Evolutionary conservation across 2,113 vertebrate genomes (phyloP).

Genomic region (Megaleporinus macrocephalus): DNA sequence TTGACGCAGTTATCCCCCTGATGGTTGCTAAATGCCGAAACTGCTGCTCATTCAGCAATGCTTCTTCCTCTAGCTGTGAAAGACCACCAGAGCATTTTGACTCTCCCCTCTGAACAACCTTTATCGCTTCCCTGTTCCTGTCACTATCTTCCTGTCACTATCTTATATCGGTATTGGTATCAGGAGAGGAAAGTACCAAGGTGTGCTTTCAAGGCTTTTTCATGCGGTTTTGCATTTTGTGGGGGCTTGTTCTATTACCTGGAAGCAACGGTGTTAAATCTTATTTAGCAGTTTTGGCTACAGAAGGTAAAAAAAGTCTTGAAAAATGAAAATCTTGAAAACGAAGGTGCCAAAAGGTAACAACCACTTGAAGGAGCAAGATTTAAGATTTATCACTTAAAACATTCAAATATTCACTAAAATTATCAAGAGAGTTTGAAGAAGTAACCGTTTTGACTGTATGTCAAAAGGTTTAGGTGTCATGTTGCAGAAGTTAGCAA

Average conservation of each 20-base stretch:
- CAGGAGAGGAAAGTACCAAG: neutral
- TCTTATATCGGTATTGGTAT: neutral
- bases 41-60: constrained; percentile 1
- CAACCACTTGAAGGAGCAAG: no score
- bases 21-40: neutral
- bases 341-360: no score
- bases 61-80: neutral
- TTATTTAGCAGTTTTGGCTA: neutral
- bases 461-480: no score
- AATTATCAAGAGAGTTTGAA: no score
- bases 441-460: no score
- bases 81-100: neutral
- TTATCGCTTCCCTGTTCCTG: neutral
- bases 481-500: no score
- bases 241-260: no score
- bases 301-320: neutral
- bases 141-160: neutral
- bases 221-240: neutral
- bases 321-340: no score
- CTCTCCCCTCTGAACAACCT: neutral
- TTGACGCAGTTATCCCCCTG: constrained; percentile 8
- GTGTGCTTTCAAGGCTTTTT: neutral
- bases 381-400: no score
- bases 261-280: no score
- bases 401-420: no score